Evolutionary conservation across 2,888 invertebrate species (phyloP), one percentile per base, ranked within the genome.

Genomic region (Yponomeuta cagnagella): DNA sequence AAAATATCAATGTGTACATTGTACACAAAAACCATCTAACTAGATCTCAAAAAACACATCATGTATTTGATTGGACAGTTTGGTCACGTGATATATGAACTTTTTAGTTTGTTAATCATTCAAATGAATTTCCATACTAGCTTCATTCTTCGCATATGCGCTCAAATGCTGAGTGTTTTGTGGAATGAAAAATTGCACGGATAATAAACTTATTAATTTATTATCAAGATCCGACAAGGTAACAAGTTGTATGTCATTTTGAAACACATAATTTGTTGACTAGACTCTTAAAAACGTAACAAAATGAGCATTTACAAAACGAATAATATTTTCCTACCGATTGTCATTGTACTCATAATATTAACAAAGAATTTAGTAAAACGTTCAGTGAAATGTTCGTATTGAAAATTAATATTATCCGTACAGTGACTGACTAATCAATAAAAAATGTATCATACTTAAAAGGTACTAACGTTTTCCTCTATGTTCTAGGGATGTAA

Each of bases 241-340:
- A 79, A 80, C 79, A 79, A 79, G 79, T 81, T 80, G 77, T 81
- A 80, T 85, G 83, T 81, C 80, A 80, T 82, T 66, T 85, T 86
- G 86, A 85, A 86, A 87, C 82, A 83, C 84, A 85, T 86, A 88
- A 86, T 85, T 85, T 84, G 87, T 86, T 91, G 91, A 91, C 91
- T 91, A 91, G 91, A 91, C 88, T 90, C 89, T 90, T 90, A 89
- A 86, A 58, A 89, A 89, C 83, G 81, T 88, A 89, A 86, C 82
- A 87, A 87, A 87, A 89, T 91, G 91, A 91, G 91, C 91, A 91
- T 91, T 91, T 88, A 89, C 83, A 90, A 87, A 88, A 88, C 79
- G 52, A 86, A 85, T 83, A 80, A 31, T 48, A 78, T 79, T 78
- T 78, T 80, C 79, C 74, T 82, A 84, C 75, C 77, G 74, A 75